These are phyloP conservation scores for Cheilosia vulpina DNA, from an alignment of 2,888 invertebrate species.

Conservation along the genomic window DNA sequence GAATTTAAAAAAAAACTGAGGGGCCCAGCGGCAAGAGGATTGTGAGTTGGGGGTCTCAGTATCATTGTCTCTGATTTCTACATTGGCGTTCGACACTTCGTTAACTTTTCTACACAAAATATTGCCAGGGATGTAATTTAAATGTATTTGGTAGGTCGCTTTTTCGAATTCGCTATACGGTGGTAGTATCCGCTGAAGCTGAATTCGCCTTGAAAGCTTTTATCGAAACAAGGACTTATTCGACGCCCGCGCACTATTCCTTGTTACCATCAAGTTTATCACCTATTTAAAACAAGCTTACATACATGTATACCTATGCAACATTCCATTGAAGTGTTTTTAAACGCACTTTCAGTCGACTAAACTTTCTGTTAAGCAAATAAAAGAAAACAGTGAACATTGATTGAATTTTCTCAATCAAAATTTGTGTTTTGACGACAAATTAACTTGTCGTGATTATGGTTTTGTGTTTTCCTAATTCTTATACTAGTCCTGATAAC, in stretches of 20 bases:
- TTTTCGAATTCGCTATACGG: constrained; percentile 5
- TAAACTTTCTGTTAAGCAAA: constrained; percentile 26
- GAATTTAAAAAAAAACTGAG: no score
- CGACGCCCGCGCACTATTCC: constrained; percentile 16
- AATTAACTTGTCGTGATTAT: not conserved
- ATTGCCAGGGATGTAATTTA: no score
- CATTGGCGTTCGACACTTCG: no score
- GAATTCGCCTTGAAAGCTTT: constrained; percentile 30
- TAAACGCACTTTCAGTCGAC: constrained; percentile 28
- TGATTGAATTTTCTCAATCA: not conserved
- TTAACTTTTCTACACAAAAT: no score
- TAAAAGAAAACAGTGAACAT: constrained; percentile 11
- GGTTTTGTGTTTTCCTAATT: not conserved
- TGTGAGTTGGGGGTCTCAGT: no score
- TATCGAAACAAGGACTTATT: constrained; percentile 8
- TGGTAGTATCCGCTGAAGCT: constrained; percentile 4
- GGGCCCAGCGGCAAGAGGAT: no score
- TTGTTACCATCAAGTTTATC: constrained; percentile 4
- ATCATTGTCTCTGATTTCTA: no score
- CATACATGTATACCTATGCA: constrained; percentile 1
- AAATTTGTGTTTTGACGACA: not conserved
- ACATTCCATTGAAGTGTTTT: constrained; percentile 16
- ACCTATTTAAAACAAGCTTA: constrained; percentile 13
- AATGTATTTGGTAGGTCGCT: not conserved
- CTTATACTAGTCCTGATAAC: not conserved